These are phyloP conservation scores for Belgica antarctica DNA, from an alignment of 2,888 invertebrate species.

Conservation along the genomic window DNA sequence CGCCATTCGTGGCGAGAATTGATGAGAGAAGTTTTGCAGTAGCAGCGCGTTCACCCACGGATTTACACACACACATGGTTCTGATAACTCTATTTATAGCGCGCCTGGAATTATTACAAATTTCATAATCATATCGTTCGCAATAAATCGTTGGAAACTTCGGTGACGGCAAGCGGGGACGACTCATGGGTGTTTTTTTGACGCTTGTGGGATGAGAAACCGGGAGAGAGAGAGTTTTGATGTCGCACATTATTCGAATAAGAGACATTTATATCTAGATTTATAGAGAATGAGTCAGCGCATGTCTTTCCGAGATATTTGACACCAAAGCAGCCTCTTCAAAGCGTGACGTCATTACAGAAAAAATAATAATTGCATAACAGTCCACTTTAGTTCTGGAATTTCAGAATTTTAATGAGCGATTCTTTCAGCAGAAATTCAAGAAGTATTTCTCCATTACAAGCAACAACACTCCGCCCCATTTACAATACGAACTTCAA, in stretches of 20 bases:
- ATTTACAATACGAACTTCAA: background rate
- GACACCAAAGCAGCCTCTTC: background rate
- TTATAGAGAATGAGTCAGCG: slow-evolving; percentile 35
- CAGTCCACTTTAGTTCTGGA: background rate
- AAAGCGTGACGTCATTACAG: slow-evolving; percentile 13
- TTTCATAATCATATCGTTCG: slow-evolving; percentile 23
- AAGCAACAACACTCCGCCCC: slow-evolving; percentile 14
- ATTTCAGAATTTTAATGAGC: slow-evolving; percentile 15
- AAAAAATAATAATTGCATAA: background rate
- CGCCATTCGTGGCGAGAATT: background rate
- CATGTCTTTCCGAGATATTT: slow-evolving; percentile 18
- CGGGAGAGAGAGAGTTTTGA: slow-evolving; percentile 13
- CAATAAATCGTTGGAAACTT: slow-evolving; percentile 25
- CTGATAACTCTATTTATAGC: slow-evolving; percentile 43
- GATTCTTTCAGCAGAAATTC: slow-evolving; percentile 3
- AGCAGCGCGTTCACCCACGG: slow-evolving; percentile 10
- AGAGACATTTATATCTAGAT: slow-evolving; percentile 40
- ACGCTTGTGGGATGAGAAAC: slow-evolving; percentile 20
- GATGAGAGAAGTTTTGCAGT: background rate
- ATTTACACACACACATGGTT: slow-evolving; percentile 24
- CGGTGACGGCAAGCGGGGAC: background rate
- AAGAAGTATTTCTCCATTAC: background rate
- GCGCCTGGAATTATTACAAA: slow-evolving; percentile 40
- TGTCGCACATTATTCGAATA: slow-evolving; percentile 41
- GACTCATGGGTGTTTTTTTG: no score